Conservation (phyloP, 2,888 invertebrate species). For the Netelia virgata region DNA sequence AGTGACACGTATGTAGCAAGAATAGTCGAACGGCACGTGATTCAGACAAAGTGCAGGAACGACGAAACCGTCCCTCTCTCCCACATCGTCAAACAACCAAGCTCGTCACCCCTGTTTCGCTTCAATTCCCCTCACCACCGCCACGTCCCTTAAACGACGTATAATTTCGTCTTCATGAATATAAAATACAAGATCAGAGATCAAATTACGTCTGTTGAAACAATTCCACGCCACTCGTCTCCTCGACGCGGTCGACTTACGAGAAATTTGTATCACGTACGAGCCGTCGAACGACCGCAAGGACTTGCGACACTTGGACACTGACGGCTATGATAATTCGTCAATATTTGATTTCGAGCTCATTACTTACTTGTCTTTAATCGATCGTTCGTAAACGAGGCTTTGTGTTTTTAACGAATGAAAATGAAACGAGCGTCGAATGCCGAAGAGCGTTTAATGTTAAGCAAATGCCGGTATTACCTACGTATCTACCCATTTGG, state of each 20-base stretch:
- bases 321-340: too few relatives aligned
- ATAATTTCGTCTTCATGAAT: conserved; percentile 65
- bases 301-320: too few relatives aligned
- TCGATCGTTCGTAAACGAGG: too few relatives aligned
- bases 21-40: conserved; percentile 71
- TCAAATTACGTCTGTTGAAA: conserved; percentile 64
- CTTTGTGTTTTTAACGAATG: too few relatives aligned
- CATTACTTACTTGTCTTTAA: too few relatives aligned
- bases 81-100: too few relatives aligned
- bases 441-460: too few relatives aligned
- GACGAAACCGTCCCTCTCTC: conserved; percentile 35
- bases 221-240: conserved; percentile 58
- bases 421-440: too few relatives aligned
- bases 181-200: conserved; percentile 66
- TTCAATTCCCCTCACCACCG: conserved; percentile 9
- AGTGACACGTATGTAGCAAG: conserved; percentile 69
- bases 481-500: too few relatives aligned
- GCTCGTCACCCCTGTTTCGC: background rate
- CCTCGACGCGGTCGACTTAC: background rate
- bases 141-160: conserved; percentile 8
- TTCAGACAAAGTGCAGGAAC: conserved; percentile 68
- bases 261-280: background rate
- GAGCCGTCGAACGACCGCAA: too few relatives aligned
- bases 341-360: too few relatives aligned
- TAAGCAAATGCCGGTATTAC: too few relatives aligned